phyloP scores from a whole-genome alignment of 2,113 vertebrate genomes.

The Callipepla californica region DNA sequence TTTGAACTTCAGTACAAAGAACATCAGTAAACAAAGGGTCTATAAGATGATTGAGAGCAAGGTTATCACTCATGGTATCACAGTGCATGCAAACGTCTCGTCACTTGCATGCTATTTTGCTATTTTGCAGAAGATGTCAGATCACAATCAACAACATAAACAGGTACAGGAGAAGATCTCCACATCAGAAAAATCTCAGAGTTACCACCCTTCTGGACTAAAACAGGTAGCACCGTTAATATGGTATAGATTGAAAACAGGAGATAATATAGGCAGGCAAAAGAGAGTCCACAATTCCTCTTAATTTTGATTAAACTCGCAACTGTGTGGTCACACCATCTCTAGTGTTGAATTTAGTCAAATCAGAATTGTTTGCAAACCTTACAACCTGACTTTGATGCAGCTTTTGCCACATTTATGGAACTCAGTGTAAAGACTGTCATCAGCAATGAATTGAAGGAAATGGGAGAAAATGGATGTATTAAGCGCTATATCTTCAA shows the following conservation, averaged over 20 bases:
- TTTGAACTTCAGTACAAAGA: conserved; percentile 35
- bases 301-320: neutral
- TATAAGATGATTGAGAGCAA: neutral
- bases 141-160: conserved; percentile 53
- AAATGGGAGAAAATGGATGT: neutral
- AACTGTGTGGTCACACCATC: neutral
- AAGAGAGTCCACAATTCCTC: neutral
- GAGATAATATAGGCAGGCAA: neutral
- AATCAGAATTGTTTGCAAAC: neutral
- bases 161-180: conserved; percentile 19
- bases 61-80: conserved; percentile 42
- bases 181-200: conserved; percentile 32
- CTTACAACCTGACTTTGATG: neutral
- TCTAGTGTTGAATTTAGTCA: neutral
- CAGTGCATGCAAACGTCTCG: conserved; percentile 27
- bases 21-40: conserved; percentile 28
- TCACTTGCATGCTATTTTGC: conserved; percentile 47
- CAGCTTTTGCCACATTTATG: neutral
- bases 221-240: neutral
- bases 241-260: neutral
- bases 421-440: neutral
- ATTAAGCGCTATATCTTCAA: neutral
- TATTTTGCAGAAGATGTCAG: conserved; percentile 9
- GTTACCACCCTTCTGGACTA: neutral
- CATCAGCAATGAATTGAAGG: neutral